phyloP scores from a whole-genome alignment of 1,140 invertebrate genomes.

The Hestina assimilis region DNA sequence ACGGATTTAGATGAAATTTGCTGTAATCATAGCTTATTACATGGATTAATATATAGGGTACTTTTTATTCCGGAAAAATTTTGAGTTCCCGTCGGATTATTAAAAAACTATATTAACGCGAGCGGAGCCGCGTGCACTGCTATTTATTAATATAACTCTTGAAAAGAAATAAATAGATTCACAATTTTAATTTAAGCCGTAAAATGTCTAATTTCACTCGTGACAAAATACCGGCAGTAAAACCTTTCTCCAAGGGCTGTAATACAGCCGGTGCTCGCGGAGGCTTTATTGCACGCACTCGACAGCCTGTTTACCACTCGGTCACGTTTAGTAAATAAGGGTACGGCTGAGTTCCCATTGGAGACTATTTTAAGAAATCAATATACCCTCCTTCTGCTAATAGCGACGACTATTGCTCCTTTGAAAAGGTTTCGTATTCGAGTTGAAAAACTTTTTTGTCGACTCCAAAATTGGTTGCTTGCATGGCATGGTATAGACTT shows the following conservation, averaged over 20 bases:
- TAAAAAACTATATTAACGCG: no score
- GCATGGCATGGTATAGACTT: no score
- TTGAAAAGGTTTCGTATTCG: neutral
- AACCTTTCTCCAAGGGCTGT: neutral
- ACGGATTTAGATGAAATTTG: no score
- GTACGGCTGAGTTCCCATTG: neutral
- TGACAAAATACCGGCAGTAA: conserved; percentile 1
- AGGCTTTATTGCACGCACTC: conserved; percentile 15
- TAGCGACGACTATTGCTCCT: neutral
- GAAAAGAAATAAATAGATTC: no score
- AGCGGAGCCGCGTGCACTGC: no score
- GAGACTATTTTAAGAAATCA: conserved; percentile 13
- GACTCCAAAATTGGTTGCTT: no score
- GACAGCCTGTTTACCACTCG: conserved; percentile 15
- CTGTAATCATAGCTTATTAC: no score
- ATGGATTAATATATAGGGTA: no score
- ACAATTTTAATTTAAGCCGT: neutral
- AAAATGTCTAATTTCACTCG: neutral
- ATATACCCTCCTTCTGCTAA: neutral
- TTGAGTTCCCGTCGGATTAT: no score
- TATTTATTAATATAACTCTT: no score
- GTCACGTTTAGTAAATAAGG: conserved; percentile 15
- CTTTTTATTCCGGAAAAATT: no score
- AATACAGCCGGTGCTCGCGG: conserved; percentile 1
- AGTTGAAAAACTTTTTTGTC: neutral